These are phyloP conservation scores for Limnephilus auricula DNA, from an alignment of 2,888 invertebrate genomes.

Conservation along the genomic window DNA sequence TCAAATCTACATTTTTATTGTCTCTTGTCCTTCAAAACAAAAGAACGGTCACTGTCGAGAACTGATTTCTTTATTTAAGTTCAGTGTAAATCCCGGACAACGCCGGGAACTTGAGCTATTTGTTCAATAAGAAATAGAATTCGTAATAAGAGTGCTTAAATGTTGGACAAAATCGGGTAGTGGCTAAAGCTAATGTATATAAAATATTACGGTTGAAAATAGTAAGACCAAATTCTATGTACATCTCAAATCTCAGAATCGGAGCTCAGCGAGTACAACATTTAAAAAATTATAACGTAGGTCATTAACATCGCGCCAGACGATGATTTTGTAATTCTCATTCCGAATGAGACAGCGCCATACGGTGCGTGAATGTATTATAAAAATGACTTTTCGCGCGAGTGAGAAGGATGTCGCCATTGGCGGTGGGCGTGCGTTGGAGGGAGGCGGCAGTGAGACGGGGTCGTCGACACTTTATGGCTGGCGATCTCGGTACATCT, in stretches of 20 bases:
- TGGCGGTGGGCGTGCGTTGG: neutral
- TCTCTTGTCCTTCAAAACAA: no score
- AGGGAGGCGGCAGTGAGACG: neutral
- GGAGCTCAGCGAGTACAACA: neutral
- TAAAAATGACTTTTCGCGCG: constrained; percentile 45
- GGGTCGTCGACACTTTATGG: constrained; percentile 39
- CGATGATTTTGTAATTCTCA: constrained; percentile 18
- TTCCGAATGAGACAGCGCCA: constrained; percentile 23
- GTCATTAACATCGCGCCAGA: neutral
- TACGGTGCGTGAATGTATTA: constrained; percentile 47
- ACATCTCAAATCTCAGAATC: neutral
- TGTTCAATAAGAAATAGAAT: no score
- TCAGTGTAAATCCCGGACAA: no score
- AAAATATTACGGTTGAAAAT: neutral
- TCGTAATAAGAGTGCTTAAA: no score
- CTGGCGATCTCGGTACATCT: constrained; percentile 30
- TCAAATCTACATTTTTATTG: no score
- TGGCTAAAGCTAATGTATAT: no score
- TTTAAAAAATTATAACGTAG: neutral
- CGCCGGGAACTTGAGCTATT: no score
- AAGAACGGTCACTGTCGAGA: no score
- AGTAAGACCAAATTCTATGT: neutral
- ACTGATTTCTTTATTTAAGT: no score
- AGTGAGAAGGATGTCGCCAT: constrained; percentile 13
- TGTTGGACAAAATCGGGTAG: no score